A percentile compares a stretch with the other conserved stretches of the same genome.
phyloP scores from a whole-genome alignment of 2,113 vertebrate genomes.

The Brienomyrus longianalis region DNA sequence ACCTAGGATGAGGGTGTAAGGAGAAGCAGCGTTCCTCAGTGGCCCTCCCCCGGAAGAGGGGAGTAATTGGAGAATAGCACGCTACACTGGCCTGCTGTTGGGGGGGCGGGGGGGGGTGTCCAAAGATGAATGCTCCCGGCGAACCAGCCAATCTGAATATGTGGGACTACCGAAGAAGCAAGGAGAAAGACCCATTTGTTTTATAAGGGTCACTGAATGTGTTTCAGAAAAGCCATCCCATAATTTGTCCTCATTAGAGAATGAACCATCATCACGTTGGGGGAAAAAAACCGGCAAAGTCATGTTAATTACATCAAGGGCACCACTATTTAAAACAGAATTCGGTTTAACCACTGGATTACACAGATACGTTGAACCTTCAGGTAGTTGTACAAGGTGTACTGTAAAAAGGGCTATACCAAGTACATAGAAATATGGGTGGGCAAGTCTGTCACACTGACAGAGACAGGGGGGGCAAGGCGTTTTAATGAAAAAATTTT shows the following conservation, averaged over 20 bases:
- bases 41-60: background rate
- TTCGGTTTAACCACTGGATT: background rate
- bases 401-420: background rate
- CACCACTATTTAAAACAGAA: background rate
- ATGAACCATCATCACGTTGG: background rate
- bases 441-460: background rate
- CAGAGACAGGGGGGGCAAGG: background rate
- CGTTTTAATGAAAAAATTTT: background rate
- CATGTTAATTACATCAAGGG: background rate
- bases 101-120: too few relatives aligned
- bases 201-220: background rate
- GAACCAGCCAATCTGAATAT: background rate
- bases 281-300: background rate
- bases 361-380: background rate
- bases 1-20: background rate
- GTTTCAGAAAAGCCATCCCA: background rate
- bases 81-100: background rate
- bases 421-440: background rate
- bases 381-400: background rate
- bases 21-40: background rate
- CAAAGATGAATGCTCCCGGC: background rate
- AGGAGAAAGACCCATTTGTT: background rate
- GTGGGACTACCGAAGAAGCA: background rate
- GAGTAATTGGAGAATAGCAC: background rate
- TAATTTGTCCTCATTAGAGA: background rate